Evolutionary conservation across 2,797 vertebrate species (phyloP), one percentile per base, ranked within the genome.

Genomic region (Galaxias olidus): DNA sequence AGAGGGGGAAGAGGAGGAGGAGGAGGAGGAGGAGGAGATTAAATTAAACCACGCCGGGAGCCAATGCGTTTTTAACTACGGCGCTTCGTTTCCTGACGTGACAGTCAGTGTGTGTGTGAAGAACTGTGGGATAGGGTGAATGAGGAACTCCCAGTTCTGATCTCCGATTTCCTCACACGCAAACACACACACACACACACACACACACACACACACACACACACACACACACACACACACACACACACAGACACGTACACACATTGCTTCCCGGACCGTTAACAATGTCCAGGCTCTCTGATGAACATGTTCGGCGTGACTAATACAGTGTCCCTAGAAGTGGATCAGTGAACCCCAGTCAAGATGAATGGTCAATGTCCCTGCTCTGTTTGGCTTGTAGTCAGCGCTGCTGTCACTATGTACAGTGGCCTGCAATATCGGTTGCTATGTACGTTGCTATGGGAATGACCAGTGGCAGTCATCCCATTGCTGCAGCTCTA

Each of bases 51-150:
- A 86, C 78, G 86, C 73, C 81, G 66, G 76, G 78, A 82, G 13
- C 57, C 65, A 83, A 89, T 88, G 83, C 84, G 88, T 90, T 86
- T 90, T 88, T 90, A 90, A 90, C 88, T 75, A 80, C 9, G 44
- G 20, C 18, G 65, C 82, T 76, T 77, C 69, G 65, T 82, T 86
- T 84, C 79, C 82, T 80, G 75, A 82, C 45, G 65, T 83, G 7
- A 30, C 43, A 30, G 19, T 45, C 52, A 55, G 18, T 8, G 19
- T 10, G 19, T 10, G 6, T 13, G 41, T 8, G 41, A 15, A 44
- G 40, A 77, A 77, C 80, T 78, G 79, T 75, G 81, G 79, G 78
- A 65, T 69, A 85, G 8, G 5, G 18, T 48, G 19, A 11, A 13
- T 7, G 53, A 55, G 40, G 18, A 40, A 40, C 30, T 5, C 50